phyloP scores from a whole-genome alignment of 2,888 invertebrate genomes.

The Drosophila acutilabella region DNA sequence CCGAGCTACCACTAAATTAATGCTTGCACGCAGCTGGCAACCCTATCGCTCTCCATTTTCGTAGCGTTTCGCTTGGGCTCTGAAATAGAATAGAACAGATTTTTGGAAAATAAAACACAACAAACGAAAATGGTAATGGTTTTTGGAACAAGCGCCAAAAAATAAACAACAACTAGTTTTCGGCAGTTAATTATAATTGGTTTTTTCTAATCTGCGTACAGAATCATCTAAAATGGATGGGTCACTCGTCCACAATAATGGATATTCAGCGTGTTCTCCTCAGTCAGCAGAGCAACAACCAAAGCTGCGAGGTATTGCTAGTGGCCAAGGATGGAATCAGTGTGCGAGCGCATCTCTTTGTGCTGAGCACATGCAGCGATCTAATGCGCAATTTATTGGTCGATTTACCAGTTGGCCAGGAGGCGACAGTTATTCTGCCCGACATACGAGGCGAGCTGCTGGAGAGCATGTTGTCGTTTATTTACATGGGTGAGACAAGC shows the following conservation, averaged over 20 bases:
- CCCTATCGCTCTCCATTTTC: conserved; percentile 57
- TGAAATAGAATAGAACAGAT: conserved; percentile 69
- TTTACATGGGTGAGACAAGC: conserved; percentile 84
- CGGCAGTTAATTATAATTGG: conserved; percentile 18
- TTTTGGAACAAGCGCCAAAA: conserved; percentile 38
- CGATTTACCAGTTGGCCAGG: conserved; percentile 80
- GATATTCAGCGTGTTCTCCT: conserved; percentile 83
- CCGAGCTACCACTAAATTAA: not conserved
- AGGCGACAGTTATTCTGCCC: conserved; percentile 83
- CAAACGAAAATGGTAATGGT: conserved; percentile 74
- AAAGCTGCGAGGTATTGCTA: conserved; percentile 82
- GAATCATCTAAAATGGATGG: conserved; percentile 85
- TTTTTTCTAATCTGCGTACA: conserved; percentile 17
- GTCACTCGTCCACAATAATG: conserved; percentile 83
- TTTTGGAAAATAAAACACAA: conserved; percentile 74
- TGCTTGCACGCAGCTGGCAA: conserved; percentile 14
- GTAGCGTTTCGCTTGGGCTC: conserved; percentile 62
- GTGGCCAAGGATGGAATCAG: conserved; percentile 80
- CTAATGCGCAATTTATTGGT: conserved; percentile 80
- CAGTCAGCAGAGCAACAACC: conserved; percentile 68
- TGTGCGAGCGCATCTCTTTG: conserved; percentile 83
- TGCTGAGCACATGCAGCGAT: conserved; percentile 84
- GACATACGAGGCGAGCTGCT: conserved; percentile 82
- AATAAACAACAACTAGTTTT: conserved; percentile 10
- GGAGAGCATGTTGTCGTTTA: conserved; percentile 83